A percentile compares a stretch with the other conserved stretches of the same genome.
Evolutionary conservation across 2,113 vertebrate species (phyloP).

Genomic region (Pelodiscus sinensis): DNA sequence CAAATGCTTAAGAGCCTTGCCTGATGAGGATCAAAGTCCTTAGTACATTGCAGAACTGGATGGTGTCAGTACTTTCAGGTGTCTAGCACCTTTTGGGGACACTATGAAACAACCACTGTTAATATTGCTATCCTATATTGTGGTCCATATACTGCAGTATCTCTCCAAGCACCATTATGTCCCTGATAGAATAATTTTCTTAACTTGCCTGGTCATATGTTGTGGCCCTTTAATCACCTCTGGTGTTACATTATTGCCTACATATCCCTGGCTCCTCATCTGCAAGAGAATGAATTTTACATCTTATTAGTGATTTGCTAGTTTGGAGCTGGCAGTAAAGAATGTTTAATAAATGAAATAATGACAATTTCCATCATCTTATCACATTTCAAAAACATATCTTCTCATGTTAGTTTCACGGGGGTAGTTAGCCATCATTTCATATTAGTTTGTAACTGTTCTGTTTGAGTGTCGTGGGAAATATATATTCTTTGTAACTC

Average conservation of each 20-base stretch:
- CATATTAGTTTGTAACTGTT: slow-evolving; percentile 7
- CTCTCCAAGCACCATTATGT: not conserved
- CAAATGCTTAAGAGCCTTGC: not conserved
- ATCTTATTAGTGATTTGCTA: not conserved
- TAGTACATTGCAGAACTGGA: not conserved
- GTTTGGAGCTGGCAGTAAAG: not conserved
- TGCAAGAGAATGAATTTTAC: not conserved
- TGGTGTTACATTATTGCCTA: not conserved
- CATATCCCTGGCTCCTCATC: not conserved
- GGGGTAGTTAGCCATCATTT: not conserved
- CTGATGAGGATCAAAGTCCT: not conserved
- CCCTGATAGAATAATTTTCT: fast-evolving
- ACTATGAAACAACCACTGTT: not conserved
- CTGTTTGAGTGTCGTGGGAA: not conserved
- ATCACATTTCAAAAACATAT: not conserved
- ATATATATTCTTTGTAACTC: not conserved
- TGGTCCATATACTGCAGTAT: not conserved
- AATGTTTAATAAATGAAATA: not conserved
- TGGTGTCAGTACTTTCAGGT: not conserved
- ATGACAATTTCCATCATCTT: not conserved
- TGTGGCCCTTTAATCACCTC: not conserved
- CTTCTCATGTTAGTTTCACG: not conserved
- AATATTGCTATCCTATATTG: not conserved
- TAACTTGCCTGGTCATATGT: not conserved
- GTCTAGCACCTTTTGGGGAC: fast-evolving